Conservation (phyloP, 2,113 vertebrate species). For the Myodes glareolus region DNA sequence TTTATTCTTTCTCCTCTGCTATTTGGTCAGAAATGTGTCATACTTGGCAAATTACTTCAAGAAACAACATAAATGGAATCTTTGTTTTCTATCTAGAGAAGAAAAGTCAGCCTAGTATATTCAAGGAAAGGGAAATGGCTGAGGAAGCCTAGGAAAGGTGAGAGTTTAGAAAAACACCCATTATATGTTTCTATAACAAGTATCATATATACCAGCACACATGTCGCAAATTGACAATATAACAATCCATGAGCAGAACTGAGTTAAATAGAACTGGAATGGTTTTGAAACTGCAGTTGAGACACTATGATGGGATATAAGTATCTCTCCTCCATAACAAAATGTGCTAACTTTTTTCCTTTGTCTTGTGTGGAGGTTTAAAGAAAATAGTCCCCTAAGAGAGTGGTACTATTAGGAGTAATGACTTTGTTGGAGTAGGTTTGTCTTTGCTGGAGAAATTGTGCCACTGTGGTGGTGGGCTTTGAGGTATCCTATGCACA, state of each 20-base stretch:
- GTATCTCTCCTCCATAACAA: neutral
- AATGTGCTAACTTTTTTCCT: neutral
- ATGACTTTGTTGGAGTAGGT: neutral
- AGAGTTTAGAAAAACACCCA: neutral
- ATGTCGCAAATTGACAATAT: neutral
- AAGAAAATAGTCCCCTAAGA: neutral
- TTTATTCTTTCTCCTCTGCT: neutral
- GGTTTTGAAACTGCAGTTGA: neutral
- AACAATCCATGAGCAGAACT: neutral
- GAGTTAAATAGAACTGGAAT: neutral
- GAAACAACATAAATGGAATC: neutral
- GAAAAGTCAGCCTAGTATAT: neutral
- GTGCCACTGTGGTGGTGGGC: neutral
- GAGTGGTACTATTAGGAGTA: neutral
- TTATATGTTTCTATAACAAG: neutral
- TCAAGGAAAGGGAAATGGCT: neutral
- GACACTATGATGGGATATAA: neutral
- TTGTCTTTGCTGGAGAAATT: neutral
- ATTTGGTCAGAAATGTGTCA: fast-evolving
- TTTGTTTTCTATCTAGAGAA: neutral
- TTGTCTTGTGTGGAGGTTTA: neutral
- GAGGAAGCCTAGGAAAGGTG: neutral
- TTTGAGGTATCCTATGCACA: neutral
- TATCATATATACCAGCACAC: neutral
- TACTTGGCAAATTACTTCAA: neutral